Evolutionary conservation across 2,888 invertebrate species (phyloP), one percentile per base, ranked within the genome.

Genomic region (Bellardia pandia): DNA sequence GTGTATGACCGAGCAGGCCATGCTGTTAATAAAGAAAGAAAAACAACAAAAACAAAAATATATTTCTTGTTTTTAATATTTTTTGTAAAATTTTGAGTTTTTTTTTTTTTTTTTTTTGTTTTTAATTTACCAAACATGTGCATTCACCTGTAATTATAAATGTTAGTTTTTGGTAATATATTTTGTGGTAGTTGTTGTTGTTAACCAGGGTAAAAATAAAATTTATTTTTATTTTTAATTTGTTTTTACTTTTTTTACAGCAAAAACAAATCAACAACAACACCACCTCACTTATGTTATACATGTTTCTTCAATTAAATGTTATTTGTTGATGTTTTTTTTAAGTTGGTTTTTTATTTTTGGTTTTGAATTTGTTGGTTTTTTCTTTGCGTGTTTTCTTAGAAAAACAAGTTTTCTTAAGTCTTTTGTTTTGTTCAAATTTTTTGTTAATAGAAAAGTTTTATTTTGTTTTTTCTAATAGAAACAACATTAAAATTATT

Each of bases 111-210:
- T 16, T 3, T 16, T 16, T 81, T 74, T 86, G 48, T 68, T 76
- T 60, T 75, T 76, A 85, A 85, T 74, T 86, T 85, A 42, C 78
- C 81, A 78, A 86, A 86, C 81, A 85, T 82, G 86, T 82, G 86
- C 84, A 86, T 85, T 81, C 87, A 87, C 87, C 87, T 87, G 87
- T 64, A 87, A 85, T 87, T 87, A 87, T 82, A 77, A 85, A 78
- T 79, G 88, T 80, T 77, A 60, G 72, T 68, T 85, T 87, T 85
- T 68, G 72, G 77, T 69, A 13, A 72, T 66, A 72, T 87, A 86
- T 68, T 64, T 74, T 78, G 45, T 87, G 85, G 82, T 89, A 66
- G 40, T 76, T 86, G 62, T 88, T 69, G 48, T 53, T 80, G 23
- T 53, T 53, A 3, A 33, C 16, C 13, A 9, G 30, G 11, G 66